These are phyloP conservation scores for Eremophila alpestris DNA, from an alignment of 2,797 vertebrate species.

Conservation along the genomic window DNA sequence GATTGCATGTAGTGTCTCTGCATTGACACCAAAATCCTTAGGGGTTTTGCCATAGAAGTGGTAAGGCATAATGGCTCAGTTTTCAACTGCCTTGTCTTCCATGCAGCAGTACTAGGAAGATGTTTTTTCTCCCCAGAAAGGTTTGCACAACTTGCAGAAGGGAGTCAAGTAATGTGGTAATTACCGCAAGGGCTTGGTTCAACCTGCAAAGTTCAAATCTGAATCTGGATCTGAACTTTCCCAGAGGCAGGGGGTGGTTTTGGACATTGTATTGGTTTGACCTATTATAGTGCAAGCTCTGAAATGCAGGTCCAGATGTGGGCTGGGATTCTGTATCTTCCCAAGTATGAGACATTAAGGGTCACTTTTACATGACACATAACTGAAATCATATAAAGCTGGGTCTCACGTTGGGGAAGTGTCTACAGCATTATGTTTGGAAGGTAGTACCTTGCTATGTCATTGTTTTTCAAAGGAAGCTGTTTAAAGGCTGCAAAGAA, in stretches of 20 bases:
- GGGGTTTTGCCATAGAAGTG: not conserved
- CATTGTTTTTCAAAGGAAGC: slow-evolving; percentile 4
- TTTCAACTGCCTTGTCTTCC: not conserved
- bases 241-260: slow-evolving; percentile 11
- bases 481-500: not conserved
- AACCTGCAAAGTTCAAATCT: slow-evolving; percentile 32
- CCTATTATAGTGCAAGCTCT: not conserved
- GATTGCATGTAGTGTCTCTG: not conserved
- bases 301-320: not conserved
- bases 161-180: slow-evolving; percentile 1
- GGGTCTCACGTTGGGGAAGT: not conserved
- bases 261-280: slow-evolving; percentile 18
- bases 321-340: not conserved
- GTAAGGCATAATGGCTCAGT: not conserved
- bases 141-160: not conserved
- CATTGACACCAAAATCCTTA: not conserved
- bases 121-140: not conserved
- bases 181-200: slow-evolving; percentile 19
- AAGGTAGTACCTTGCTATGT: not conserved
- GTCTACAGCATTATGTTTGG: not conserved
- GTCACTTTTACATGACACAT: not conserved
- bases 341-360: not conserved
- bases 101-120: not conserved
- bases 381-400: not conserved
- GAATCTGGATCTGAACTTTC: slow-evolving; percentile 48